Evolutionary conservation across 2,888 invertebrate species (phyloP).

Genomic region (Hedya salicella): DNA sequence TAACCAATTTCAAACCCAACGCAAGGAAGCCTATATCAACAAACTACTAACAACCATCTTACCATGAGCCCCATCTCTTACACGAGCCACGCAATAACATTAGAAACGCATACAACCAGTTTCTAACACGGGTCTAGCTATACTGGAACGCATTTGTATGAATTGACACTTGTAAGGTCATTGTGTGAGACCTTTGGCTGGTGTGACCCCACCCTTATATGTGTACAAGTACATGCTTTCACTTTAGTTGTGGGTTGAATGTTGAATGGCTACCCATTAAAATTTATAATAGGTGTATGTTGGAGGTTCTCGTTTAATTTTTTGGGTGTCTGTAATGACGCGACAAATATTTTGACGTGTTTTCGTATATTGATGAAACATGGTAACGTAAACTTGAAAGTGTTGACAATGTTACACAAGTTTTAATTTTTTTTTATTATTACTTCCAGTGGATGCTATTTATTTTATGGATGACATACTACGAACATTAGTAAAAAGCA

Average conservation of each 20-base stretch:
- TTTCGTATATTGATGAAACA: constrained; percentile 22
- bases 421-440: neutral
- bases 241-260: constrained; percentile 38
- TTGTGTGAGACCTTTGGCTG: constrained; percentile 39
- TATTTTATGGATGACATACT: no score
- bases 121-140: constrained; percentile 29
- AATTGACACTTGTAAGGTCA: constrained; percentile 43
- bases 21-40: constrained; percentile 27
- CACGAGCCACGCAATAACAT: constrained; percentile 3
- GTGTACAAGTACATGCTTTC: constrained; percentile 39
- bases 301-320: constrained; percentile 18
- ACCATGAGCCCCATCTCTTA: constrained; percentile 14
- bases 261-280: constrained; percentile 39
- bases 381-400: constrained; percentile 16
- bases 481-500: no score
- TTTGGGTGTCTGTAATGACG: constrained; percentile 25
- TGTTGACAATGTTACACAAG: constrained; percentile 17
- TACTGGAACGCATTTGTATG: constrained; percentile 38
- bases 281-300: constrained; percentile 36
- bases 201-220: constrained; percentile 44
- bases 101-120: constrained; percentile 2
- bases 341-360: constrained; percentile 24
- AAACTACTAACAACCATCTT: constrained; percentile 18
- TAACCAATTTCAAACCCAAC: constrained; percentile 26
- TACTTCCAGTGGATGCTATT: no score